Evolutionary conservation across 2,113 vertebrate species (phyloP).

Genomic region (Orientallactaga bullata): DNA sequence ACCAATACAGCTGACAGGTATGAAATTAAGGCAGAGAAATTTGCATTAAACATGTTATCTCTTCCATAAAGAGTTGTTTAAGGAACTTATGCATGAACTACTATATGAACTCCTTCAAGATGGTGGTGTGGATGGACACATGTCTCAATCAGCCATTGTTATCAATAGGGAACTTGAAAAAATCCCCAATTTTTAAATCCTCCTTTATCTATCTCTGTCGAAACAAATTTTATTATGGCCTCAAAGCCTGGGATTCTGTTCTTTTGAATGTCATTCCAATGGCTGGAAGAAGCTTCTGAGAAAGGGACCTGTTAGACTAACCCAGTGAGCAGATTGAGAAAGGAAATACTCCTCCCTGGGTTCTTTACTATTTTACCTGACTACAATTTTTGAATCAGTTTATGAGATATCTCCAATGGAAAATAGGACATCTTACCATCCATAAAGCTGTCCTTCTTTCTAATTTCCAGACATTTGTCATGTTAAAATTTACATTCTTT

Average conservation of each 20-base stretch:
- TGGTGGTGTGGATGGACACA: not conserved
- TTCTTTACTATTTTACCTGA: not conserved
- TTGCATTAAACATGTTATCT: not conserved
- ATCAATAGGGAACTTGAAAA: not conserved
- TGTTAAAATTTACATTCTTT: not conserved
- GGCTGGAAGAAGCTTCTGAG: slow-evolving; percentile 20
- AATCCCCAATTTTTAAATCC: not conserved
- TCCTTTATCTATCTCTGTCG: not conserved
- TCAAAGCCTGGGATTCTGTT: not conserved
- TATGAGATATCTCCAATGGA: not conserved
- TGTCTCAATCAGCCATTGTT: slow-evolving; percentile 20
- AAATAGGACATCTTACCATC: slow-evolving; percentile 8
- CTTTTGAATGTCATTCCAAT: not conserved
- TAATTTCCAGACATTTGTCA: not conserved
- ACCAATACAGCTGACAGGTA: not conserved
- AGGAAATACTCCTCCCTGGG: not conserved
- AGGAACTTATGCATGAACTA: slow-evolving; percentile 52
- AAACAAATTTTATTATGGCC: not conserved
- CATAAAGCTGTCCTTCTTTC: not conserved
- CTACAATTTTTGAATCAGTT: not conserved
- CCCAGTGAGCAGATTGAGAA: not conserved
- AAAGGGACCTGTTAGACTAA: not conserved
- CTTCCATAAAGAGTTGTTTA: not conserved
- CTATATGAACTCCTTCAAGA: not conserved
- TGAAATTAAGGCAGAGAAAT: not conserved